phyloP scores from a whole-genome alignment of 2,888 invertebrate species.

The Pammene fasciana region DNA sequence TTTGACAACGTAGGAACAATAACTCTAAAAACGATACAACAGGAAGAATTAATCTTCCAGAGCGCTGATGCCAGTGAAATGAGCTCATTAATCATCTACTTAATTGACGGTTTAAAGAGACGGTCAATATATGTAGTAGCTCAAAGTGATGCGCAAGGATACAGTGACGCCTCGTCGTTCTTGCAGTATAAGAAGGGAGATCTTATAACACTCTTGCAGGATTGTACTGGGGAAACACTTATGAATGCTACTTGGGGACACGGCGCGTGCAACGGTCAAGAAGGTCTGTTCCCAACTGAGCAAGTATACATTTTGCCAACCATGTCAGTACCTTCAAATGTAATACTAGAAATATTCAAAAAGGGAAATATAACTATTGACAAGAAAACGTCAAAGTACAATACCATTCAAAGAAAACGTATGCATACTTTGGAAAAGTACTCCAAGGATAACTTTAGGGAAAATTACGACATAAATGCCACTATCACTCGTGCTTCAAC shows the following conservation, averaged over 20 bases:
- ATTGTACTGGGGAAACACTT: slow-evolving; percentile 88
- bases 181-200: slow-evolving; percentile 89
- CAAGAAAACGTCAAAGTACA: slow-evolving; percentile 77
- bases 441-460: slow-evolving; percentile 91
- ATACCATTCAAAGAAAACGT: slow-evolving; percentile 85
- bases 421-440: slow-evolving; percentile 93
- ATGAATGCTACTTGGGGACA: slow-evolving; percentile 88
- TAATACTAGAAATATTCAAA: slow-evolving; percentile 86
- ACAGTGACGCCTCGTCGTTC: slow-evolving; percentile 82
- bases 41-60: slow-evolving; percentile 95
- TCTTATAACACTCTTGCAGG: slow-evolving; percentile 90
- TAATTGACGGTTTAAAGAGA: slow-evolving; percentile 93
- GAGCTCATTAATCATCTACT: slow-evolving; percentile 90
- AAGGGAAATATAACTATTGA: slow-evolving; percentile 79
- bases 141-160: slow-evolving; percentile 82
- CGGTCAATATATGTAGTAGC: slow-evolving; percentile 94
- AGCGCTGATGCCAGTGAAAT: slow-evolving; percentile 94
- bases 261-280: slow-evolving; percentile 87
- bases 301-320: slow-evolving; percentile 94
- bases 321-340: slow-evolving; percentile 87
- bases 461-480: slow-evolving; percentile 70
- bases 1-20: slow-evolving; percentile 85
- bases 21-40: slow-evolving; percentile 91
- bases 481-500: slow-evolving; percentile 86
- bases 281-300: slow-evolving; percentile 94